Base-by-base conservation (phyloP, 2,113 vertebrate species). In the Aspiorhynchus laticeps region DNA sequence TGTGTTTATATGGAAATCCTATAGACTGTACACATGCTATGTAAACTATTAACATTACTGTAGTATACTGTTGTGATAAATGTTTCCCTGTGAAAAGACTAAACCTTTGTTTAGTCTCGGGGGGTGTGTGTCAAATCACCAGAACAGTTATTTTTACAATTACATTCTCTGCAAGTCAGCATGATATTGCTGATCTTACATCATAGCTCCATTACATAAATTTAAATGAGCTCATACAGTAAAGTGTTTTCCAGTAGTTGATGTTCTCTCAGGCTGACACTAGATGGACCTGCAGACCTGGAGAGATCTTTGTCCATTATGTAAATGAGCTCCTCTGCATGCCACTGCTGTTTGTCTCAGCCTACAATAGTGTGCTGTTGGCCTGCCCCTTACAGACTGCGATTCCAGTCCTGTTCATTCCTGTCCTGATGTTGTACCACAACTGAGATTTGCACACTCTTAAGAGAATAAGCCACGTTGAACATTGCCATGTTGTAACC, bases 261-360 rank as follows among this genome's bases (percentile, higher is more conserved):
- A 19, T 48, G 59, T 82, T 48, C 79, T 59, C 79, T 75, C 46
- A 38, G 79, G 11, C 80, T n/a, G 59, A 19, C 88, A 41, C 86
- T 89, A 89, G 88, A 85, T 86, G 86, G 88, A 24, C 83, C 86
- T 61, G 67, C 74, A 38, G n/a, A 61, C 77, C 85, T 71, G 31
- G 59, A 14, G 38, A 87, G 46, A 61, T 31, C 14, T 46, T 48
- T 78, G 88, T 84, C 80, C 84, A 86, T 87, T 89, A 89, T 89
- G 88, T 86, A 89, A 84, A 89, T 84, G 31, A 74, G 84, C n/a
- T 63, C 78, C 24, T 86, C 86, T 85, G 79, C 79, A 87, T 83
- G 63, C 88, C 86, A 85, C 51, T 51, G 79, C 86, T 87, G 84
- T 83, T 80, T 77, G 79, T 89, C 80, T 86, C 74, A 51, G 43